Base-by-base conservation (phyloP, 2,113 vertebrate genomes). In the Osmerus eperlanus region DNA sequence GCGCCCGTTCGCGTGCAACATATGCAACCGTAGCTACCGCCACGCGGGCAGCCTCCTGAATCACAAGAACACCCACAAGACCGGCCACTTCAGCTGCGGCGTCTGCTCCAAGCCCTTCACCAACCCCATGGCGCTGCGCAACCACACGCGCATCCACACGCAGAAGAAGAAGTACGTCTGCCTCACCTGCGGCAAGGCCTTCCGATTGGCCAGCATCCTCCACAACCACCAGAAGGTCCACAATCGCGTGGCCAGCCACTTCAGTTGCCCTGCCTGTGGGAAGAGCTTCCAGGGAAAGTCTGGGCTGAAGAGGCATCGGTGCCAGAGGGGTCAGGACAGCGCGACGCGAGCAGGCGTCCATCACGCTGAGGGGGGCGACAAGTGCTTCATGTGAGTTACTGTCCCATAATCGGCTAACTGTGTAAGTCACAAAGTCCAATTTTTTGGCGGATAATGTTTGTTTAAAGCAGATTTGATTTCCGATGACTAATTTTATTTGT, bases 161-260 rank as follows among this genome's bases (percentile, higher is more conserved):
- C 88, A 91, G 75, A 89, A 91, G 79, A 94, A 93, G 61, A 89
- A 88, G 77, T 91, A 90, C 18, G 84, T 85, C 55, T 93, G 94
- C 68, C 80, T 84, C 25, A 91, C 93, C 0, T 94, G 94, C 4
- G 92, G 93, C 4, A 90, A 93, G 82, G 88, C 92, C 52, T 95
- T 95, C 80, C 91, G 91, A 59, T 89, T 90, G 21, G 92, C 91
- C 51, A 91, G 85, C 25, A 90, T 95, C 72, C 91, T 94, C 25
- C 88, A 90, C 76, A 93, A 91, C 83, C 94, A 95, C 79, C 88
- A 92, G 76, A 91, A 90, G 83, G 76, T 90, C 76, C 94, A 94
- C 81, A 78, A 76, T 52, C 82, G 85, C n/a, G 81, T 53, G 19
- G 78, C 75, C 1, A 88, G 84, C 41, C 89, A 90, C 77, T 92